These are phyloP conservation scores for Meteorus cinctellus DNA, from an alignment of 2,888 invertebrate genomes.

Conservation along the genomic window DNA sequence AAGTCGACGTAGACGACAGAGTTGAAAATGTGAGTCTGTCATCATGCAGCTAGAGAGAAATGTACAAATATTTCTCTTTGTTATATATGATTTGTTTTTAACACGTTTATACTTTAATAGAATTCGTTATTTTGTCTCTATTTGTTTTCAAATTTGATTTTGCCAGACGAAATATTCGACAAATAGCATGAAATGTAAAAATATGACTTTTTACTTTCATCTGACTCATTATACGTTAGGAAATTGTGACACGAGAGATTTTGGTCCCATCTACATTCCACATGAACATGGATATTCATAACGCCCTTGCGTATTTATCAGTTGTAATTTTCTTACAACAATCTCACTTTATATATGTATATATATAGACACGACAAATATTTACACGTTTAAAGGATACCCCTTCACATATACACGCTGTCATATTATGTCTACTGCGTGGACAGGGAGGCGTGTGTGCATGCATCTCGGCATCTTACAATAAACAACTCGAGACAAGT, in stretches of 20 bases:
- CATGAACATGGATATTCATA: slow-evolving; percentile 53
- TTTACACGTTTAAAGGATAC: slow-evolving; percentile 58
- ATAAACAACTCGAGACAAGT: neutral
- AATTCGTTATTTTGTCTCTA: neutral
- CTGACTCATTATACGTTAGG: slow-evolving; percentile 39
- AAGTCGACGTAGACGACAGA: neutral
- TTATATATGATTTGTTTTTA: neutral
- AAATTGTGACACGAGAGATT: slow-evolving; percentile 67
- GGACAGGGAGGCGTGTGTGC: neutral
- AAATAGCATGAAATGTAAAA: neutral
- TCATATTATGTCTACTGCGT: slow-evolving; percentile 66
- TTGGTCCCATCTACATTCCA: slow-evolving; percentile 63
- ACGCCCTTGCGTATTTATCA: slow-evolving; percentile 58
- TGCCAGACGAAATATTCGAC: neutral
- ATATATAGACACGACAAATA: slow-evolving; percentile 35
- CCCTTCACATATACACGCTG: slow-evolving; percentile 55
- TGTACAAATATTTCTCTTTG: neutral
- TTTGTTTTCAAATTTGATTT: neutral
- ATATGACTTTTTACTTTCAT: neutral
- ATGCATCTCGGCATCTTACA: neutral
- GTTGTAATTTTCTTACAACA: slow-evolving; percentile 45
- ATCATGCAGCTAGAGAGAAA: slow-evolving; percentile 34
- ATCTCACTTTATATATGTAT: neutral
- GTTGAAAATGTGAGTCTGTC: slow-evolving; percentile 47
- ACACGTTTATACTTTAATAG: neutral